Evolutionary conservation across 2,797 vertebrate genomes (phyloP), one percentile per base, ranked within the genome.

Genomic region (Rhinophrynus dorsalis): DNA sequence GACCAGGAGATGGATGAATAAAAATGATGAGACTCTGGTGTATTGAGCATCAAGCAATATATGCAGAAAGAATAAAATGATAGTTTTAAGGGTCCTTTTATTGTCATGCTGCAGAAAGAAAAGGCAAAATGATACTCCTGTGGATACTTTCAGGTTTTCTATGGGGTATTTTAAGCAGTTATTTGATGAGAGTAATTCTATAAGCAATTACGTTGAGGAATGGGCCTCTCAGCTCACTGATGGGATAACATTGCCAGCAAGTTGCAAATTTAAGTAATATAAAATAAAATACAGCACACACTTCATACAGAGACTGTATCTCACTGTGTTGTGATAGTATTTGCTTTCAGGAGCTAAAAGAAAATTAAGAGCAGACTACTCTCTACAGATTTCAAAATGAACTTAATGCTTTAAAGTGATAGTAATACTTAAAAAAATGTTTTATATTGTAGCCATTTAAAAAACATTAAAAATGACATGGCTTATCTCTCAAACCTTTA

Each of bases 201-300:
- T 40, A 21, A 18, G 27, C 66, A 76, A 7, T 72, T 76, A 62
- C 18, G 38, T 24, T 27, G 68, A 80, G 60, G 40, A 65, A 80
- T 66, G 32, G 13, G 37, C 58, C 54, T 52, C 67, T 85, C 74
- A 79, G 55, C 59, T 79, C 66, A 74, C 64, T 45, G 12, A 9
- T 32, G 32, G 67, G 59, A 38, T 67, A 75, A 68, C 0, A 0
- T 0, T 33, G 73, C 68, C 73, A 80, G 76, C 66, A 66, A 74
- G 74, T 61, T 80, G 68, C 55, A 81, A 80, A 79, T 81, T 73
- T 66, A 64, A 76, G 55, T 18, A 61, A 51, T 61, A 74, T 29
- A 37, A 59, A 74, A 62, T 21, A 26, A 56, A 55, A 8, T 66
- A 45, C 52, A 17, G 26, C 30, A 29, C 13, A 23, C 12, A 26